Evolutionary conservation across 2,113 vertebrate species (phyloP).

Genomic region (Sander lucioperca): DNA sequence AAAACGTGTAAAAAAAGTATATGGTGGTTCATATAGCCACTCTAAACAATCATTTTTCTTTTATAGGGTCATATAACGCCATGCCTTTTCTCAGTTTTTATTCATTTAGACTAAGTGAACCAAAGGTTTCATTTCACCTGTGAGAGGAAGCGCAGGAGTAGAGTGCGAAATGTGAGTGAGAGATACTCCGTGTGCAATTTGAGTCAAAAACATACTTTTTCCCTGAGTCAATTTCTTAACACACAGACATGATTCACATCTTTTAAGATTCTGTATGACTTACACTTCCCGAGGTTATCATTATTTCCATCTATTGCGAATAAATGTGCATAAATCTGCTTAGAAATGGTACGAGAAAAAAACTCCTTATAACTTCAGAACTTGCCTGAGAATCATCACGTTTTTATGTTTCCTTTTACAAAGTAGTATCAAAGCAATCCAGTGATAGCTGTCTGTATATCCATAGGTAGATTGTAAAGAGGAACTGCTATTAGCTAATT

Average conservation of each 20-base stretch:
- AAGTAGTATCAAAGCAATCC: background rate
- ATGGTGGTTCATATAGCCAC: background rate
- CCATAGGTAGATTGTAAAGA: background rate
- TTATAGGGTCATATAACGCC: background rate
- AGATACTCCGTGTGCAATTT: background rate
- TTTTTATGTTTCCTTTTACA: background rate
- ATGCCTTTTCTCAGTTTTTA: background rate
- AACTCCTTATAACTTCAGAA: background rate
- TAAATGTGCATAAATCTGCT: background rate
- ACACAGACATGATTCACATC: background rate
- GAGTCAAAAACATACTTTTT: background rate
- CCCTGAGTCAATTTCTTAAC: slow-evolving; percentile 1
- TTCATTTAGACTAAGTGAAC: background rate
- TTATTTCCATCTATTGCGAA: background rate
- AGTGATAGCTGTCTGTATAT: background rate
- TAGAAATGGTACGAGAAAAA: background rate
- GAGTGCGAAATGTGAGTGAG: background rate
- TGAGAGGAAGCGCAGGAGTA: background rate
- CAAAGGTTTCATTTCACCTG: slow-evolving; percentile 1
- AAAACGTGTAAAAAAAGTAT: background rate
- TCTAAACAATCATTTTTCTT: background rate
- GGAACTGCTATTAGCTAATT: background rate
- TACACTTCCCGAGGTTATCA: background rate
- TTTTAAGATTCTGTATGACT: background rate
- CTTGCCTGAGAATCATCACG: background rate